These are phyloP conservation scores for Octodonta nipae DNA, from an alignment of 2,888 invertebrate species.

Conservation along the genomic window DNA sequence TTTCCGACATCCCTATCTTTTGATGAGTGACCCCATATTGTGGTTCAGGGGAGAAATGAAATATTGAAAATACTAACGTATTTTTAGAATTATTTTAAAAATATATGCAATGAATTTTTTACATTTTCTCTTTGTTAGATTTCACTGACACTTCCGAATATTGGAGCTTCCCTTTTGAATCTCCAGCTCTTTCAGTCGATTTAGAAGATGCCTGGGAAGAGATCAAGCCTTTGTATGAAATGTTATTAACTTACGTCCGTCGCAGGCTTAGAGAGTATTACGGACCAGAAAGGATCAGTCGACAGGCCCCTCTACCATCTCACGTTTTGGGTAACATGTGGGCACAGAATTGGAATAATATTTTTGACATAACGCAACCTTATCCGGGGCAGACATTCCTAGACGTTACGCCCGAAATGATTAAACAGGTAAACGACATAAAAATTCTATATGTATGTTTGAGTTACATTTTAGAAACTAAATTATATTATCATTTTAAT, in stretches of 20 bases:
- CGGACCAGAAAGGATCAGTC: slow-evolving; percentile 66
- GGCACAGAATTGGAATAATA: slow-evolving; percentile 76
- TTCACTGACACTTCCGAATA: slow-evolving; percentile 77
- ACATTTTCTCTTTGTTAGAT: slow-evolving; percentile 49
- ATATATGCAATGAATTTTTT: no score
- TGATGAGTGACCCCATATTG: no score
- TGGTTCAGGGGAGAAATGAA: no score
- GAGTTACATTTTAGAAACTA: no score
- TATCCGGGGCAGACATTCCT: slow-evolving; percentile 69
- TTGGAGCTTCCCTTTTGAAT: slow-evolving; percentile 81
- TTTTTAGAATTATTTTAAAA: no score
- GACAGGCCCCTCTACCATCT: slow-evolving; percentile 70
- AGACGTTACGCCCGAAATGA: slow-evolving; percentile 75
- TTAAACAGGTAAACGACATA: slow-evolving; percentile 47
- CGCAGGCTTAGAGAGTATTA: slow-evolving; percentile 70
- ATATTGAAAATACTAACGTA: no score
- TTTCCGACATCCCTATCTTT: no score
- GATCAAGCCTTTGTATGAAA: slow-evolving; percentile 73
- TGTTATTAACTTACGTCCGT: slow-evolving; percentile 79
- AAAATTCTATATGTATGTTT: not conserved
- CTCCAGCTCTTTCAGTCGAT: slow-evolving; percentile 59
- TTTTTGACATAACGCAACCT: slow-evolving; percentile 67
- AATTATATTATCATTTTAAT: no score
- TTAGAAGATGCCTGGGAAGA: slow-evolving; percentile 73
- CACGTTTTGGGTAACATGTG: slow-evolving; percentile 84